A percentile compares a stretch with the other conserved stretches of the same genome.
phyloP scores from a whole-genome alignment of 2,797 vertebrate genomes.

The Steatocranus sp. region DNA sequence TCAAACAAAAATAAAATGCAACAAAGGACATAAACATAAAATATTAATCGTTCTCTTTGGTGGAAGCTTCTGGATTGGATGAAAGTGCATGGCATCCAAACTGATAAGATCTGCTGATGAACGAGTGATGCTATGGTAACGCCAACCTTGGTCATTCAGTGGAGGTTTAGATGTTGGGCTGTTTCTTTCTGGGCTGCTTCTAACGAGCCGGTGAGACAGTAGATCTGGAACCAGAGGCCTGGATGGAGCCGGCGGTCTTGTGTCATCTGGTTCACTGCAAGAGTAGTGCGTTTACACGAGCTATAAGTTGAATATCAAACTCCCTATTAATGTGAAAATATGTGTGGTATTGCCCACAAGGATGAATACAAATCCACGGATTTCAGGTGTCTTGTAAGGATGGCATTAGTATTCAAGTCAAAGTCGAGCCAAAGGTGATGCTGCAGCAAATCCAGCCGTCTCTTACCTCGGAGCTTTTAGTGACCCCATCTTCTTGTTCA shows the following conservation, averaged over 20 bases:
- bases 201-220: constrained; percentile 46
- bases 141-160: constrained; percentile 40
- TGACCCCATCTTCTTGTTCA: constrained; percentile 71
- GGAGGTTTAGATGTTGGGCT: constrained; percentile 30
- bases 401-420: not conserved
- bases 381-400: not conserved
- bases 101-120: not conserved
- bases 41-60: not conserved
- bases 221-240: constrained; percentile 60
- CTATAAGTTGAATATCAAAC: not conserved
- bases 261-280: constrained; percentile 60
- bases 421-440: too few relatives aligned
- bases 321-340: not conserved
- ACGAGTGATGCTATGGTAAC: not conserved
- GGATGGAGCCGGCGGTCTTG: constrained; percentile 24
- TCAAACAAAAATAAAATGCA: fast-evolving
- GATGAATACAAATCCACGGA: not conserved
- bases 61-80: not conserved
- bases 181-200: constrained; percentile 45
- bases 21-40: not conserved
- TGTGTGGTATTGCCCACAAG: not conserved
- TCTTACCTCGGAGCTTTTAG: constrained; percentile 73
- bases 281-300: not conserved
- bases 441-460: not conserved
- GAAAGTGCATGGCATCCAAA: not conserved